A percentile compares a stretch with the other conserved stretches of the same genome.
Evolutionary conservation across 2,888 invertebrate genomes (phyloP).

Genomic region (Xestobium rufovillosum): DNA sequence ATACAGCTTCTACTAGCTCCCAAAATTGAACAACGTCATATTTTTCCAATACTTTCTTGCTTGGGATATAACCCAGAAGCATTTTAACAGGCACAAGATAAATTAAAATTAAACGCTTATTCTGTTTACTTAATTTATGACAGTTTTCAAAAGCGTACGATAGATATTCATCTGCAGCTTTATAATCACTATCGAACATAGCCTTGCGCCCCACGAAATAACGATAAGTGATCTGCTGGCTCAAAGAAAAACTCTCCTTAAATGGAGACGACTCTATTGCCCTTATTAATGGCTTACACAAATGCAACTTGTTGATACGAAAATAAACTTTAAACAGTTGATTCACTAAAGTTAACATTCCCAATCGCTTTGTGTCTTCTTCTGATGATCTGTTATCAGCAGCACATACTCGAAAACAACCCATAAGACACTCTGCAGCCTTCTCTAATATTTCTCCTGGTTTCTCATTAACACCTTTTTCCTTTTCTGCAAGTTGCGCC

Average conservation of each 20-base stretch:
- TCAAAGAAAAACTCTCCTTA: conserved; percentile 81
- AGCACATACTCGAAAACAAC: conserved; percentile 90
- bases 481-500: conserved; percentile 69
- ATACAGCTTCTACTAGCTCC: conserved; percentile 81
- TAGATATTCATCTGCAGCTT: conserved; percentile 84
- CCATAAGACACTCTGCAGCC: conserved; percentile 88
- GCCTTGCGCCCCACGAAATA: conserved; percentile 96
- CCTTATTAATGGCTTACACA: conserved; percentile 90
- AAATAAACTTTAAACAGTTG: conserved; percentile 85
- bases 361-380: conserved; percentile 88
- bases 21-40: conserved; percentile 88
- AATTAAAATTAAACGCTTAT: conserved; percentile 87
- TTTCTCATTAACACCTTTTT: conserved; percentile 46
- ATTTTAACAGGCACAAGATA: conserved; percentile 97
- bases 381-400: conserved; percentile 88
- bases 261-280: conserved; percentile 91
- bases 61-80: conserved; percentile 94
- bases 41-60: conserved; percentile 67
- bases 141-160: conserved; percentile 92
- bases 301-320: conserved; percentile 79
- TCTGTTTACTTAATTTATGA: conserved; percentile 69
- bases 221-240: conserved; percentile 93
- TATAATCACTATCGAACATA: conserved; percentile 97
- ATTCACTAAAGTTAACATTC: conserved; percentile 94
- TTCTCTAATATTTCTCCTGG: conserved; percentile 77